Base-by-base conservation (phyloP, 2,113 vertebrate species). In the Oplegnathus fasciatus region DNA sequence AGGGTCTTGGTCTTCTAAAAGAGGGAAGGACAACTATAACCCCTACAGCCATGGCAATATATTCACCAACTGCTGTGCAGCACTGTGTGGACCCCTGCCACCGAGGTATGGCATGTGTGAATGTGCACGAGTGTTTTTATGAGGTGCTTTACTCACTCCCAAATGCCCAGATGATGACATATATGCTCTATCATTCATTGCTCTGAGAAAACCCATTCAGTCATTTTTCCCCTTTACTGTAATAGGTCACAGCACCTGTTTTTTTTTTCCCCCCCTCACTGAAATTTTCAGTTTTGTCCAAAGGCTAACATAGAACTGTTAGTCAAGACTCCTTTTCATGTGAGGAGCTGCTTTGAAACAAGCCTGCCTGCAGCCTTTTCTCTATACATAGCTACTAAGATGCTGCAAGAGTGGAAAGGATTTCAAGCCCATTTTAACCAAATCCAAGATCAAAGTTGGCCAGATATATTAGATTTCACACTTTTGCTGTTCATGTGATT, bases 1-100 rank as follows among this genome's bases (percentile, higher is more conserved):
- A 96, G 98, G 98, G 57, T 98, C 98, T 0, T 99, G 98, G 98
- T 99, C 98, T 87, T 98, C 97, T 93, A 99, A 99, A 96, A 96
- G 98, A 96, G 96, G 98, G 77, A 99, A 99, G 95, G 98, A 99
- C 82, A 99, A 98, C 94, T 99, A 98, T 91, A 99, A 99, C 90
- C 98, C 98, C 26, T 99, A 99, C 95, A 99, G 98, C 95, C 94
- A 99, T 0, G 98, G 98, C 71, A 99, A 98, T 89, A 97, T 99
- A 90, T 96, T 98, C 90, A 98, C 96, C 64, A 99, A 99, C 91
- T 99, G 98, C 96, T 98, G 98, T 82, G 97, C 97, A 32, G 98
- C 98, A 0, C 96, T 99, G n/a, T 99, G 98, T 90, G 98, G 98
- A 78, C 98, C 98, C 79, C 93, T 99, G 58, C 97, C 98, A 26